phyloP scores from a whole-genome alignment of 2,888 invertebrate species.

The Dolichomitus sp. region DNA sequence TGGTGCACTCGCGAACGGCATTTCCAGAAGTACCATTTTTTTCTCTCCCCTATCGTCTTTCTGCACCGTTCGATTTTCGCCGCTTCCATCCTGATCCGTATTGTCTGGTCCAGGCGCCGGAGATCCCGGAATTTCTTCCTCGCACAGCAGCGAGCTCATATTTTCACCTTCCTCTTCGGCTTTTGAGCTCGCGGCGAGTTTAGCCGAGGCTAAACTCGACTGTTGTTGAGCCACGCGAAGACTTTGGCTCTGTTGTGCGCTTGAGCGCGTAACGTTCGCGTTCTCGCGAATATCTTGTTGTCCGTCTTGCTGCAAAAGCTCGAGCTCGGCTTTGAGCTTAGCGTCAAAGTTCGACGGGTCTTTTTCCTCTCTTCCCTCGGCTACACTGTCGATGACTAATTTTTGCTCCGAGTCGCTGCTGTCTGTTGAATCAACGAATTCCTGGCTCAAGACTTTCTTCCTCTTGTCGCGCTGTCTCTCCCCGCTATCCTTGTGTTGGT shows the following conservation, averaged over 20 bases:
- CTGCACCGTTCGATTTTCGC: slow-evolving; percentile 76
- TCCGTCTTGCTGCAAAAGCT: slow-evolving; percentile 71
- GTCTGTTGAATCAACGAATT: slow-evolving; percentile 88
- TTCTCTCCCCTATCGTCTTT: slow-evolving; percentile 86
- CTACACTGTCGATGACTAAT: slow-evolving; percentile 87
- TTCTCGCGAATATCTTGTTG: slow-evolving; percentile 45
- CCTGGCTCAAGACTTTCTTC: slow-evolving; percentile 84
- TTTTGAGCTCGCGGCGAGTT: slow-evolving; percentile 70
- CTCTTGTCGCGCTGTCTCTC: slow-evolving; percentile 75
- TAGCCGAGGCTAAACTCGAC: slow-evolving; percentile 50
- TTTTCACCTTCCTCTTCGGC: slow-evolving; percentile 89
- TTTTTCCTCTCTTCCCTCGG: slow-evolving; percentile 60
- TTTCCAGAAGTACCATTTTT: slow-evolving; percentile 87
- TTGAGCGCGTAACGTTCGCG: slow-evolving; percentile 78
- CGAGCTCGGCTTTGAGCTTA: slow-evolving; percentile 77
- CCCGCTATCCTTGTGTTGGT: slow-evolving; percentile 70
- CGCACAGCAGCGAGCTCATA: slow-evolving; percentile 92
- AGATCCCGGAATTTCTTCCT: slow-evolving; percentile 96
- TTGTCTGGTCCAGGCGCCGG: slow-evolving; percentile 90
- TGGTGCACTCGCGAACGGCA: slow-evolving; percentile 91
- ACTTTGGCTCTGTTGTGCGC: slow-evolving; percentile 35
- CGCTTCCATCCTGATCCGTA: slow-evolving; percentile 75
- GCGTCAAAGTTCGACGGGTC: slow-evolving; percentile 74
- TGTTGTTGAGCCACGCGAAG: slow-evolving; percentile 79
- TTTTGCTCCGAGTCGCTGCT: slow-evolving; percentile 90